These are phyloP conservation scores for Lampropteryx suffumata DNA, from an alignment of 2,888 invertebrate species.

Conservation along the genomic window DNA sequence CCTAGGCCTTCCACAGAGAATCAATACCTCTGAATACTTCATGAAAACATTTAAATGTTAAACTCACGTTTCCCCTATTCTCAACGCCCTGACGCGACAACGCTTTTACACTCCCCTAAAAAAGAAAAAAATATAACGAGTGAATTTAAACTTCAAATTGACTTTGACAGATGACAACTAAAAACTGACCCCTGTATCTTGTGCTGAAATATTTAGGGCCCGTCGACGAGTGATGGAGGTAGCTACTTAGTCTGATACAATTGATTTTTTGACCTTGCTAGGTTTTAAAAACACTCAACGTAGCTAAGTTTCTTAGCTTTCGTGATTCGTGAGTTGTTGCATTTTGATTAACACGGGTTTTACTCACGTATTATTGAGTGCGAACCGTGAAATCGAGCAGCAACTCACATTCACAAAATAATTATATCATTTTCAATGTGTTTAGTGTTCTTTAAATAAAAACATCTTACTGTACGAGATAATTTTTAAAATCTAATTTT, in stretches of 20 bases:
- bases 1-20: slow-evolving; percentile 32
- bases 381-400: no score
- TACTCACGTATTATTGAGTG: no score
- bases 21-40: slow-evolving; percentile 57
- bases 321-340: no score
- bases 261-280: neutral
- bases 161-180: slow-evolving; percentile 73
- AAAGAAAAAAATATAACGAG: slow-evolving; percentile 63
- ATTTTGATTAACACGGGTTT: no score
- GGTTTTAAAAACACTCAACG: no score
- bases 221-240: slow-evolving; percentile 54
- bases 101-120: slow-evolving; percentile 69
- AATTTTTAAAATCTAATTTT: no score
- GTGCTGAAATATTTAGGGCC: slow-evolving; percentile 67
- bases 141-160: slow-evolving; percentile 78
- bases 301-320: no score
- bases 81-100: slow-evolving; percentile 58
- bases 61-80: slow-evolving; percentile 51
- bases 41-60: slow-evolving; percentile 71
- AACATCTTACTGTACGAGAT: no score
- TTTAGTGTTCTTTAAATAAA: no score
- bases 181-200: slow-evolving; percentile 68
- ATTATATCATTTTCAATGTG: no score
- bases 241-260: slow-evolving; percentile 14
- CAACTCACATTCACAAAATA: no score